Conservation (phyloP, 2,797 vertebrate genomes). For the Rhinogobio ventralis region DNA sequence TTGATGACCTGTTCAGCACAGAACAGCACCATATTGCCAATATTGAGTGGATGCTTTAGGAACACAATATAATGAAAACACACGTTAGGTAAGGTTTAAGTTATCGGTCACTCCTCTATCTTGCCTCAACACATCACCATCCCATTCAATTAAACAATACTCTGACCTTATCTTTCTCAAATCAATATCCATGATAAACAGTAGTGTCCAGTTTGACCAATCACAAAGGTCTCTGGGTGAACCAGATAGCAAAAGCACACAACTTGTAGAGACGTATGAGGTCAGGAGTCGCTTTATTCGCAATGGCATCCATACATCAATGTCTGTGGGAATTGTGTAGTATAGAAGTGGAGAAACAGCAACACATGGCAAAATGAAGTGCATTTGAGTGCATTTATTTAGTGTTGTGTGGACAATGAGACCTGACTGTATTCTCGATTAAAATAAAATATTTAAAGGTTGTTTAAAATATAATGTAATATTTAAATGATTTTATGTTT, state of each 20-base stretch:
- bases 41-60: background rate
- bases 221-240: constrained; percentile 7
- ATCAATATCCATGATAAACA: constrained; percentile 35
- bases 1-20: background rate
- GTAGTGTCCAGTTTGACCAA: constrained; percentile 21
- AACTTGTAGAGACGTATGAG: background rate
- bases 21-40: constrained; percentile 2
- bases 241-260: constrained; percentile 29
- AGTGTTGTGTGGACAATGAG: background rate
- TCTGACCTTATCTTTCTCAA: constrained; percentile 31
- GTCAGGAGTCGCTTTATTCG: background rate
- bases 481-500: background rate
- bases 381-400: background rate
- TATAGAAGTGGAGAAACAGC: background rate
- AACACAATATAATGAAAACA: background rate
- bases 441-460: background rate
- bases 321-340: background rate
- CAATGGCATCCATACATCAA: constrained; percentile 27
- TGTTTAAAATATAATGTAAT: no score
- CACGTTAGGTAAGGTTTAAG: background rate
- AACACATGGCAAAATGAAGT: background rate
- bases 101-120: constrained; percentile 5
- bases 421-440: background rate
- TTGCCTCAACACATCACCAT: constrained; percentile 13
- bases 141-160: constrained; percentile 30